These are phyloP conservation scores for Myodes glareolus DNA, from an alignment of 2,113 vertebrate species.

Conservation along the genomic window DNA sequence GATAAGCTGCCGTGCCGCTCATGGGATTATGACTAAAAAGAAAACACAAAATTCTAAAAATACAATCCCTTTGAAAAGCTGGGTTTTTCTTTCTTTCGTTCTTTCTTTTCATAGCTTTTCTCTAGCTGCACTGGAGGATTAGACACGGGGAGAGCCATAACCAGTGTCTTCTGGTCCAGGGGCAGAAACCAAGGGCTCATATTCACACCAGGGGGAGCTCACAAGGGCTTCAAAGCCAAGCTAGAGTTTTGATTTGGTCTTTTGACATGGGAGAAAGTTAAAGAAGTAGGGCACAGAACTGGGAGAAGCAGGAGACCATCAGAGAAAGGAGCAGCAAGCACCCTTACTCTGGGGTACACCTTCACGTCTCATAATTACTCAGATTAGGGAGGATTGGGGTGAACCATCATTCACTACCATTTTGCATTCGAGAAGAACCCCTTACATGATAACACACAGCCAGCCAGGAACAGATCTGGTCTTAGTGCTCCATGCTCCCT, in stretches of 20 bases:
- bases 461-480: background rate
- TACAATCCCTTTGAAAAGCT: conserved; percentile 58
- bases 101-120: conserved; percentile 19
- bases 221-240: background rate
- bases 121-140: conserved; percentile 5
- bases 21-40: conserved; percentile 21
- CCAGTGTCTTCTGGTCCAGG: background rate
- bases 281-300: background rate
- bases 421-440: background rate
- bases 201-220: background rate
- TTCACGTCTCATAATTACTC: background rate
- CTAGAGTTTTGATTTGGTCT: background rate
- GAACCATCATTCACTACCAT: background rate
- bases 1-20: conserved; percentile 48
- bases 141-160: background rate
- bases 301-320: background rate
- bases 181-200: background rate
- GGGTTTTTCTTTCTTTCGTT: background rate
- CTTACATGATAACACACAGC: background rate
- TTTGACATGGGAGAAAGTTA: background rate
- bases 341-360: background rate
- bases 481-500: background rate
- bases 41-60: conserved; percentile 66
- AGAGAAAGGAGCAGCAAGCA: background rate
- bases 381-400: background rate